A percentile compares a stretch with the other conserved stretches of the same genome.
phyloP scores from a whole-genome alignment of 1,140 invertebrate species.

The Drosophila ohnishii region DNA sequence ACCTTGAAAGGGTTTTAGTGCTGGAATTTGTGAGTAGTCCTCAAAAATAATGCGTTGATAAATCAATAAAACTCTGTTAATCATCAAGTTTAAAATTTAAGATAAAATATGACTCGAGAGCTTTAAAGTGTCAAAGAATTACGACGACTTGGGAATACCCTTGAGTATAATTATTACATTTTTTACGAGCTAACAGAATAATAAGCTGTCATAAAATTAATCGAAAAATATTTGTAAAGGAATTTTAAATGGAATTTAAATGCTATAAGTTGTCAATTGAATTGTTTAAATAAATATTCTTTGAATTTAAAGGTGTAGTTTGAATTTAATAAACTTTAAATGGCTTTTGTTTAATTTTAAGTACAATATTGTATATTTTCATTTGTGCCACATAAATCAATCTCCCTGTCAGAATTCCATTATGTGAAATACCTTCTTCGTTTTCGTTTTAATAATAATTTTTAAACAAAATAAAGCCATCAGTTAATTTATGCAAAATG shows the following conservation, averaged over 20 bases:
- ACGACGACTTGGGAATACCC: conserved; percentile 8
- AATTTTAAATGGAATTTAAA: neutral
- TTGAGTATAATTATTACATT: neutral
- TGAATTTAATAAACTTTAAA: neutral
- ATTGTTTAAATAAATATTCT: neutral
- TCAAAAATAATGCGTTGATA: conserved; percentile 19
- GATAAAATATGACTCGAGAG: conserved; percentile 14
- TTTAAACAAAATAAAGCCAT: conserved; percentile 56
- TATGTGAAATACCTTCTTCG: conserved; percentile 11
- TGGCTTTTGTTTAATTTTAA: neutral
- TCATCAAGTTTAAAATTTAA: conserved; percentile 22
- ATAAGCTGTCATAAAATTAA: neutral
- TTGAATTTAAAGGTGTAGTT: too few relatives aligned
- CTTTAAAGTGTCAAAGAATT: neutral
- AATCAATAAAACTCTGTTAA: conserved; percentile 28
- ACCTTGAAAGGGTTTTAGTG: conserved; percentile 56
- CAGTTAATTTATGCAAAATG: conserved; percentile 73
- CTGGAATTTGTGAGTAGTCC: conserved; percentile 19
- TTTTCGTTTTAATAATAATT: conserved; percentile 26
- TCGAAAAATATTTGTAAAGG: neutral
- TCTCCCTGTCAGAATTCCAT: conserved; percentile 11
- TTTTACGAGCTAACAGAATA: neutral
- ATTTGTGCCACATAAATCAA: conserved; percentile 29
- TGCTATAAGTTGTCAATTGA: neutral
- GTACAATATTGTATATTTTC: conserved; percentile 1